A percentile compares a stretch with the other conserved stretches of the same genome.
phyloP scores from a whole-genome alignment of 2,797 vertebrate species.

The Tragopan temminckii region DNA sequence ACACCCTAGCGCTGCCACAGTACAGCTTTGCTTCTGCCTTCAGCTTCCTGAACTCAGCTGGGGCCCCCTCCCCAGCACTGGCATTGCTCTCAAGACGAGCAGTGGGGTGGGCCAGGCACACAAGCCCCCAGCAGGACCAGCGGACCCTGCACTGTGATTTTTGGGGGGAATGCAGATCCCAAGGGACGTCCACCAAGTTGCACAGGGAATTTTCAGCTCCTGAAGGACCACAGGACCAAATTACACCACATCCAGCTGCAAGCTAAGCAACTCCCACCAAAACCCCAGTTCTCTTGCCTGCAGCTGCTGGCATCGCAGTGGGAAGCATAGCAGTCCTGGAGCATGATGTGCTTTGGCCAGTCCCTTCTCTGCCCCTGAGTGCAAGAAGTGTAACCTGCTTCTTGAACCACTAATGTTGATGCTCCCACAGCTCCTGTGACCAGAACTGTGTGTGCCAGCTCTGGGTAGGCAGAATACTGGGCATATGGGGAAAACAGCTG shows the following conservation, averaged over 20 bases:
- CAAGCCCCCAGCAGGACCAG: neutral
- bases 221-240: neutral
- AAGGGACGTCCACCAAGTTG: neutral
- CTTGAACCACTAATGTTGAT: constrained; percentile 23
- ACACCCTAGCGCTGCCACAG: neutral
- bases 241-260: accelerated
- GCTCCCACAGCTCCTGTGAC: neutral
- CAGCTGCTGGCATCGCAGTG: accelerated
- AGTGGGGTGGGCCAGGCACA: neutral
- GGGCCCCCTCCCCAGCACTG: neutral
- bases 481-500: neutral
- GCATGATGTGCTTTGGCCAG: neutral
- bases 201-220: neutral
- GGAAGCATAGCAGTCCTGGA: accelerated
- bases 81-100: neutral
- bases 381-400: accelerated
- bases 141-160: neutral
- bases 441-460: neutral
- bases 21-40: constrained; percentile 31
- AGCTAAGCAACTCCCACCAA: neutral
- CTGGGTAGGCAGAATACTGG: accelerated
- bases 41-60: neutral
- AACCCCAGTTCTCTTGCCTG: accelerated
- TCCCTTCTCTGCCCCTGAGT: accelerated
- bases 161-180: neutral